phyloP scores from a whole-genome alignment of 2,888 invertebrate species.

The Antitype chi region DNA sequence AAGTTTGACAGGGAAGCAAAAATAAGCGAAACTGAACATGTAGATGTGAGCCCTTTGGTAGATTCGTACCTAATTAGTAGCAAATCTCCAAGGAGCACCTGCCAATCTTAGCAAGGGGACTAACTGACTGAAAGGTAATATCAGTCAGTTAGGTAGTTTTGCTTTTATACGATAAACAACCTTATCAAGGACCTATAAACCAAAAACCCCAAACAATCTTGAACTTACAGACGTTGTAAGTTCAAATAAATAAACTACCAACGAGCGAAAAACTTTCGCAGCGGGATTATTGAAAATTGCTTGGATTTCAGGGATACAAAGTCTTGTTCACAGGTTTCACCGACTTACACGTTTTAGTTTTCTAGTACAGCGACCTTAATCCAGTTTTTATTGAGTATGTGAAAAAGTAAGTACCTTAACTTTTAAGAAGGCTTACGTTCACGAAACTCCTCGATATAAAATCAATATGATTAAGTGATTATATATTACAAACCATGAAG shows the following conservation, averaged over 20 bases:
- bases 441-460: constrained; percentile 12
- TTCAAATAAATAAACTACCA: not conserved
- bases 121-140: not conserved
- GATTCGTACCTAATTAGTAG: not conserved
- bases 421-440: constrained; percentile 33
- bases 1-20: not conserved
- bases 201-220: too few species aligned
- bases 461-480: not conserved
- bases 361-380: constrained; percentile 36
- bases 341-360: constrained; percentile 42
- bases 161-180: not conserved
- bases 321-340: constrained; percentile 38
- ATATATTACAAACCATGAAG: not conserved
- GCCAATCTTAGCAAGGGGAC: not conserved
- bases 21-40: not conserved
- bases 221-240: not conserved
- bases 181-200: not conserved
- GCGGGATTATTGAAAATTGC: constrained; percentile 52
- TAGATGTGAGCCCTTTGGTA: too few species aligned
- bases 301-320: constrained; percentile 51
- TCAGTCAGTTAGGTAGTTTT: not conserved
- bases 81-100: not conserved
- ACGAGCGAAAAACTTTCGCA: constrained; percentile 27
- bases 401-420: constrained; percentile 23
- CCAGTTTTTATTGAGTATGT: constrained; percentile 51